Base-by-base conservation (phyloP, 1,140 invertebrate genomes). In the Plectus sambesii region DNA sequence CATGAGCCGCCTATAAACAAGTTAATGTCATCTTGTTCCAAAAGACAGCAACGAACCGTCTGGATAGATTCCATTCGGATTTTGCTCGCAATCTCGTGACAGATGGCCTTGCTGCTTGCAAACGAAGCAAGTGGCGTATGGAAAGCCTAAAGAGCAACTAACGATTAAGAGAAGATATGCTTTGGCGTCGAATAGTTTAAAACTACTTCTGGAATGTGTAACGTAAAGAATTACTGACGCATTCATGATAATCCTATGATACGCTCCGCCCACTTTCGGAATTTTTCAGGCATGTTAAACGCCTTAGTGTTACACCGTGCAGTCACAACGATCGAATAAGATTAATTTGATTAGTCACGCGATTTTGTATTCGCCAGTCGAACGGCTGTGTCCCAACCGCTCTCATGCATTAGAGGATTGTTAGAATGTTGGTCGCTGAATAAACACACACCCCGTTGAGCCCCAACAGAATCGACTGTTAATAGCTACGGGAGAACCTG, bases 61-160 rank as follows among this genome's bases (percentile, higher is more conserved):
- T 1, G 86, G 86, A 75, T 88, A 92, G 4, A 87, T 69, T 9
- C 86, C 86, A 62, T 80, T 81, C 0, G 65, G 62, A 52, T 74
- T 74, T 41, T 74, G 68, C 30, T 70, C 67, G 59, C 73, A 74
- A 35, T 71, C 62, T 45, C 65, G 66, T 2, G 72, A 70, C n/a
- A 74, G 49, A 59, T 74, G 73, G 3, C 73, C 73, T 5, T 49
- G 62, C 49, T 72, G 61, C 41, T 63, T 61, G 62, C 73, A 74
- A n/a, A 74, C 68, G 52, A 74, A 74, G 61, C 73, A 74, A 42
- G 70, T 81, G 2, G 86, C 86, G 74, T 80, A 87, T 64, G 81
- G 77, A 61, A 79, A 87, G 47, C 80, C 80, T 33, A 80, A 50
- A 41, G 25, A 12, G 9, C 58, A 39, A 25, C 51, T 35, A 26